phyloP scores from a whole-genome alignment of 2,888 invertebrate genomes.

The Proisotoma minuta region DNA sequence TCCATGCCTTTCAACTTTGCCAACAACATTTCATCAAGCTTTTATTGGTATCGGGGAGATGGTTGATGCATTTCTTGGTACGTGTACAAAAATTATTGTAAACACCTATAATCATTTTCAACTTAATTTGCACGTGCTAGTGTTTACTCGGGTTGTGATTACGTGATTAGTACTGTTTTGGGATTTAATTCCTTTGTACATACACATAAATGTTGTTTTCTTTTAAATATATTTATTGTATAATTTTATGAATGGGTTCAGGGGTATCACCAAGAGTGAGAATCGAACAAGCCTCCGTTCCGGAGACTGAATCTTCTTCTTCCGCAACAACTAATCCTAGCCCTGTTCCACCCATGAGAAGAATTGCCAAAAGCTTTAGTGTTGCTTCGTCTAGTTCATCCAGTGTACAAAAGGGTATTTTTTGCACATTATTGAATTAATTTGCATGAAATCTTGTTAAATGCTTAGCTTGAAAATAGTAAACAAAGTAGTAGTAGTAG shows the following conservation, averaged over 20 bases:
- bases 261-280: slow-evolving; percentile 38
- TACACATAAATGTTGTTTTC: no score
- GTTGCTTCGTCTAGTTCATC: slow-evolving; percentile 68
- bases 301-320: slow-evolving; percentile 17
- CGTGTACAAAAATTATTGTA: slow-evolving; percentile 49
- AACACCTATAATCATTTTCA: no score
- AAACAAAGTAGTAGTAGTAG: slow-evolving; percentile 9
- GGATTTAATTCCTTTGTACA: no score
- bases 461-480: slow-evolving; percentile 17
- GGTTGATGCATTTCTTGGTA: slow-evolving; percentile 93
- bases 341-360: slow-evolving; percentile 67
- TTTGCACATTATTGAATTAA: background rate
- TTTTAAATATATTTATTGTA: no score
- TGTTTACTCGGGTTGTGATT: no score
- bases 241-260: slow-evolving; percentile 34
- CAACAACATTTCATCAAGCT: slow-evolving; percentile 85
- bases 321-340: slow-evolving; percentile 36
- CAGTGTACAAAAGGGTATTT: slow-evolving; percentile 58
- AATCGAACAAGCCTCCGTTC: slow-evolving; percentile 12
- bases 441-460: background rate
- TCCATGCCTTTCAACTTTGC: slow-evolving; percentile 75
- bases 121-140: no score
- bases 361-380: slow-evolving; percentile 88
- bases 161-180: no score
- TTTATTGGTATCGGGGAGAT: slow-evolving; percentile 88